These are phyloP conservation scores for Hiodon tergisus DNA, from an alignment of 2,113 vertebrate species.

Conservation along the genomic window DNA sequence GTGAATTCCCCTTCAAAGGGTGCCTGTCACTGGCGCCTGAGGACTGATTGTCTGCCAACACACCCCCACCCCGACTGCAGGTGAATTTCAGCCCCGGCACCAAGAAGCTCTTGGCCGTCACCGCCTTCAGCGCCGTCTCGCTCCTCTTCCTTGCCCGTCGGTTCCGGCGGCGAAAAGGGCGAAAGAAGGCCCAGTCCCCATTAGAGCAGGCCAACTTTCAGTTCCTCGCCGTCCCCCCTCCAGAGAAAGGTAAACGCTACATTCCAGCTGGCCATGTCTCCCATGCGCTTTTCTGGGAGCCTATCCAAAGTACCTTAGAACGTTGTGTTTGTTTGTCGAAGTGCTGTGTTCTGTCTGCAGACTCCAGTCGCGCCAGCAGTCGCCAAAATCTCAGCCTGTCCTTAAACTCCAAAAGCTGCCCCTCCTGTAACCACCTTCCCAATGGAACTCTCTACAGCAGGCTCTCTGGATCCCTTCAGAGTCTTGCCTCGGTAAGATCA, in stretches of 20 bases:
- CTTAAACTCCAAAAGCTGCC: conserved; percentile 72
- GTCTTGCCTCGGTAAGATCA: conserved; percentile 78
- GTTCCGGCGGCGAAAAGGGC: conserved; percentile 85
- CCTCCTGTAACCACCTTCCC: conserved; percentile 57
- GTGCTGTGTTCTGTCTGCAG: conserved; percentile 50
- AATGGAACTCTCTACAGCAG: conserved; percentile 74
- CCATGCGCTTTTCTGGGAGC: no score
- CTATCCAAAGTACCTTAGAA: no score
- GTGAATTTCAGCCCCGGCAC: conserved; percentile 73
- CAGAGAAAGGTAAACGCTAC: conserved; percentile 66
- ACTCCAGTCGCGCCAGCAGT: conserved; percentile 72
- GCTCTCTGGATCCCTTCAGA: conserved; percentile 80
- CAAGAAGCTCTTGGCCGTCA: conserved; percentile 78
- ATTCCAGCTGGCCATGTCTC: no score
- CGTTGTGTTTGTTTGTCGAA: no score
- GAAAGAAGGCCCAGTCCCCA: conserved; percentile 59
- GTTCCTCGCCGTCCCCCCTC: conserved; percentile 55
- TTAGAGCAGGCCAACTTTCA: conserved; percentile 73
- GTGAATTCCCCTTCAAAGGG: conserved; percentile 10
- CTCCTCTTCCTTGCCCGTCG: conserved; percentile 82
- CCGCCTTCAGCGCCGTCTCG: conserved; percentile 78
- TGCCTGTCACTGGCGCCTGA: neutral
- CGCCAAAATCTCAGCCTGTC: conserved; percentile 78
- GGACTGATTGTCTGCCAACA: no score
- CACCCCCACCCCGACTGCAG: conserved; percentile 50